Conservation (phyloP, 2,113 vertebrate genomes). For the human (Homo sapiens) region DNA sequence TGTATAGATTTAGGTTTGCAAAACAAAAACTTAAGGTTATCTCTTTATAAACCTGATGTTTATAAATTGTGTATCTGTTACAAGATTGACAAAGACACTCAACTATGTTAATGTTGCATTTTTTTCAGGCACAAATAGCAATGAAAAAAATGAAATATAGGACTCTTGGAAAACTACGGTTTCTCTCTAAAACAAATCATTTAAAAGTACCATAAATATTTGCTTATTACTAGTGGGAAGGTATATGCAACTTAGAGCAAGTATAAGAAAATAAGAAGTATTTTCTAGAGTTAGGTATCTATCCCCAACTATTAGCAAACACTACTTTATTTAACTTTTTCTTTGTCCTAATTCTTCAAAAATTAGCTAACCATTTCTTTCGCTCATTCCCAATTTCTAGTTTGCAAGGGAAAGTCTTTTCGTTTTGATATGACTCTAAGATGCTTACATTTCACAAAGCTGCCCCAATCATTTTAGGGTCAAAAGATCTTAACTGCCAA, state of each 20-base stretch:
- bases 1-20: background rate
- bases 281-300: background rate
- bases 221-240: background rate
- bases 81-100: background rate
- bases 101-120: background rate
- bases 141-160: background rate
- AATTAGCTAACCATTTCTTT: background rate
- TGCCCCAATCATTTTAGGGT: background rate
- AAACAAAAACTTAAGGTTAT: background rate
- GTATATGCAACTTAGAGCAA: background rate
- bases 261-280: background rate
- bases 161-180: background rate
- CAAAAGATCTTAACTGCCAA: background rate
- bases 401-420: background rate
- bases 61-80: background rate
- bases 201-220: background rate
- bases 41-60: background rate
- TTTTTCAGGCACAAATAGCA: background rate
- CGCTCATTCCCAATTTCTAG: background rate
- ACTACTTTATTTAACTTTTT: background rate
- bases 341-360: background rate
- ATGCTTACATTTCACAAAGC: background rate
- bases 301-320: background rate
- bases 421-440: background rate
- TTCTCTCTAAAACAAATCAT: background rate